phyloP scores from a whole-genome alignment of 2,888 invertebrate species.

The Caenorhabditis zanzibari region DNA sequence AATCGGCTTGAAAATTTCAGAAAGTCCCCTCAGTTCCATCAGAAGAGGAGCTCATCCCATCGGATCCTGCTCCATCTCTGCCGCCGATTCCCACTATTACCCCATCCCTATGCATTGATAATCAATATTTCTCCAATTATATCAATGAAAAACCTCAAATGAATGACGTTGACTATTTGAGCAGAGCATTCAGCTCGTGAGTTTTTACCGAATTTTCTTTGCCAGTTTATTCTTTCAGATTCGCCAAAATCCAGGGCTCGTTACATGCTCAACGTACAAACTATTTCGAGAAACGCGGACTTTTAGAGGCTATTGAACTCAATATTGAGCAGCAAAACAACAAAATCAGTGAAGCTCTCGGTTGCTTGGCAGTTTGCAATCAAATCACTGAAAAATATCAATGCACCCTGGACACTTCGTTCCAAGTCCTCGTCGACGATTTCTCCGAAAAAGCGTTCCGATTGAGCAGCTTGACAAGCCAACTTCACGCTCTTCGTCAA shows the following conservation, averaged over 20 bases:
- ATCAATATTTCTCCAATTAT: slow-evolving; percentile 54
- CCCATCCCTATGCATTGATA: slow-evolving; percentile 55
- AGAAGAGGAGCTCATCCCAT: slow-evolving; percentile 25
- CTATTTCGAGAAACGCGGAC: slow-evolving; percentile 61
- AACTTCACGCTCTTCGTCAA: slow-evolving; percentile 44
- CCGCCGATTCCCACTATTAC: slow-evolving; percentile 46
- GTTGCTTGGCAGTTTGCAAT: slow-evolving; percentile 61
- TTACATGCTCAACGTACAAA: slow-evolving; percentile 53
- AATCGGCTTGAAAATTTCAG: slow-evolving; percentile 11
- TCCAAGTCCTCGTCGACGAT: slow-evolving; percentile 52
- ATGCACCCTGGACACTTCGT: slow-evolving; percentile 48
- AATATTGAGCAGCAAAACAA: slow-evolving; percentile 61
- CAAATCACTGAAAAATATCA: slow-evolving; percentile 60
- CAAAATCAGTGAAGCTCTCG: slow-evolving; percentile 56
- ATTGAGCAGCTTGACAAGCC: slow-evolving; percentile 47
- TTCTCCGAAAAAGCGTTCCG: slow-evolving; percentile 60
- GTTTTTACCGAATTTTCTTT: slow-evolving; percentile 16
- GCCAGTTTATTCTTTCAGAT: slow-evolving; percentile 13
- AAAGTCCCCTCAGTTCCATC: slow-evolving; percentile 11
- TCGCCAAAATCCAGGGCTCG: slow-evolving; percentile 57
- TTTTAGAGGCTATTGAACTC: slow-evolving; percentile 55
- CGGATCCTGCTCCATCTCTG: slow-evolving; percentile 12
- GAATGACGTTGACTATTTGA: slow-evolving; percentile 54
- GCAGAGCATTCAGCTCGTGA: slow-evolving; percentile 43
- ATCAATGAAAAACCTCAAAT: slow-evolving; percentile 35